Conservation (phyloP, 2,113 vertebrate species). For the Xiphophorus couchianus region DNA sequence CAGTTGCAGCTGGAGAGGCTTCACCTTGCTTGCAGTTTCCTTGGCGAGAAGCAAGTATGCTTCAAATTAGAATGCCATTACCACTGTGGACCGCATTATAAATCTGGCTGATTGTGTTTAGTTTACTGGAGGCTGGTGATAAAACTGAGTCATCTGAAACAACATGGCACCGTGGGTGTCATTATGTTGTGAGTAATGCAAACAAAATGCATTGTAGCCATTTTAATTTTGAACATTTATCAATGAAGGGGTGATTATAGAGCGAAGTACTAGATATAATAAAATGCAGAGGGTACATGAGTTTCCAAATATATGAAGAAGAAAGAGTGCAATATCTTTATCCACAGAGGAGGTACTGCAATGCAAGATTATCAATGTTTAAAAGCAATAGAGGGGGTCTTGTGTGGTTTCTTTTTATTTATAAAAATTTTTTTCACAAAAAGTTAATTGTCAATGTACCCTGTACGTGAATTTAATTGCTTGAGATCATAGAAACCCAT, state of each 20-base stretch:
- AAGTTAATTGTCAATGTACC: no score
- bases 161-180: constrained; percentile 12
- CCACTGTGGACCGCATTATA: constrained; percentile 4
- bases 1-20: constrained; percentile 18
- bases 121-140: constrained; percentile 42
- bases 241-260: constrained; percentile 11
- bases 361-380: not conserved
- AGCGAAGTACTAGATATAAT: not conserved
- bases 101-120: constrained; percentile 10
- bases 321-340: not conserved
- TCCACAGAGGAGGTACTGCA: constrained; percentile 1
- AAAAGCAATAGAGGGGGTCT: not conserved
- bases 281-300: not conserved
- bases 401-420: not conserved
- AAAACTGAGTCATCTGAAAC: constrained; percentile 40
- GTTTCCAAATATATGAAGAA: constrained; percentile 2
- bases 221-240: constrained; percentile 44
- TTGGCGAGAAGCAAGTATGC: constrained; percentile 17
- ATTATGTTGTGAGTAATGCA: constrained; percentile 19
- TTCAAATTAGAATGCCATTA: constrained; percentile 41
- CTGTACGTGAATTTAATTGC: not conserved
- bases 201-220: constrained; percentile 22
- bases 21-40: constrained; percentile 36
- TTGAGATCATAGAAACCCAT: no score
- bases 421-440: no score